These are phyloP conservation scores for Matsumurasca onukii DNA, from an alignment of 1,140 invertebrate genomes.

Conservation along the genomic window DNA sequence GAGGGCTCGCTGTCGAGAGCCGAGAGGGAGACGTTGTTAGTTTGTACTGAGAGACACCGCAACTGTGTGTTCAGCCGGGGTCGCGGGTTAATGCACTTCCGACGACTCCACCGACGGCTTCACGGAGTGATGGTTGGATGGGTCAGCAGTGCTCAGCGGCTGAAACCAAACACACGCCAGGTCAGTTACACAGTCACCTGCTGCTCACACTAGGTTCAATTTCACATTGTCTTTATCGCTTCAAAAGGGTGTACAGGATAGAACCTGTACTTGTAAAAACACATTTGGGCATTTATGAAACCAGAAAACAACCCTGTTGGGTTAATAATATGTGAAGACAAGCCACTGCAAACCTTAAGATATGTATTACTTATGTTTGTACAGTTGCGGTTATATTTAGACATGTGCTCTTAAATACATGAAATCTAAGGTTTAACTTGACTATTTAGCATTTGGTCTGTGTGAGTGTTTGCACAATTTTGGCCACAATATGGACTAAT, in stretches of 20 bases:
- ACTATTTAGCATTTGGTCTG: no score
- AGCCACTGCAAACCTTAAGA: no score
- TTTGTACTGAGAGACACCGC: slow-evolving; percentile 18
- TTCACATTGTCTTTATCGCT: slow-evolving; percentile 25
- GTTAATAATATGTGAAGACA: no score
- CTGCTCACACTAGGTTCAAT: no score
- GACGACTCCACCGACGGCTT: slow-evolving; percentile 56
- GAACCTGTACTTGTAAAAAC: not conserved
- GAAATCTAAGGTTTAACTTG: no score
- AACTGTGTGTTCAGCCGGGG: not conserved
- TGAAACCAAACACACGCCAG: slow-evolving; percentile 45
- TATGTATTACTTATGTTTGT: no score
- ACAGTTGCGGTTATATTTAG: no score
- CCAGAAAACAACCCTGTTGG: no score
- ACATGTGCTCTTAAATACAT: no score
- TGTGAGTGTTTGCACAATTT: no score
- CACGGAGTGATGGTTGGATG: slow-evolving; percentile 61
- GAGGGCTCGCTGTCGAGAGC: not conserved
- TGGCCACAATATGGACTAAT: no score
- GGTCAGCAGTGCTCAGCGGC: slow-evolving; percentile 63
- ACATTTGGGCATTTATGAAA: no score
- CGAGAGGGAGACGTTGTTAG: not conserved
- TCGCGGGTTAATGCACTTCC: slow-evolving; percentile 43
- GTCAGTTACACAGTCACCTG: not conserved
- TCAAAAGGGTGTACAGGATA: not conserved